phyloP scores from a whole-genome alignment of 1,140 invertebrate species.

The Drosophila pachea region DNA sequence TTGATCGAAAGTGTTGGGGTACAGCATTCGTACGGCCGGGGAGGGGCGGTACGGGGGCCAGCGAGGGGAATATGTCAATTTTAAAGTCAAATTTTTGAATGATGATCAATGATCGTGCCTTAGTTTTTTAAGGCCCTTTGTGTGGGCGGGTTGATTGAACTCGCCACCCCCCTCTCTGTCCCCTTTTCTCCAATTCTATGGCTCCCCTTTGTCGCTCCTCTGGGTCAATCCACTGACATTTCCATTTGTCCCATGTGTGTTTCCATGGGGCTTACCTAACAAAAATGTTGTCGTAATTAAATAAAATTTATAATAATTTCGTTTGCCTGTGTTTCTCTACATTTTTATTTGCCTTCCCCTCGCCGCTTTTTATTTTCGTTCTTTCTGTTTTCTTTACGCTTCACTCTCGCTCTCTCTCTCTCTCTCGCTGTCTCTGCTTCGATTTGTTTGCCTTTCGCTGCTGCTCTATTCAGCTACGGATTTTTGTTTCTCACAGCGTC shows the following conservation, averaged over 20 bases:
- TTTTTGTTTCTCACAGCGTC: slow-evolving; percentile 59
- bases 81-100: slow-evolving; percentile 45
- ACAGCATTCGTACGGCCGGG: no score
- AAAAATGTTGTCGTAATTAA: slow-evolving; percentile 60
- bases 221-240: slow-evolving; percentile 60
- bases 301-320: slow-evolving; percentile 76
- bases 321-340: slow-evolving; percentile 25
- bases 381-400: slow-evolving; percentile 6
- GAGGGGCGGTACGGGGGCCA: not conserved
- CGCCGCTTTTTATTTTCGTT: slow-evolving; percentile 21
- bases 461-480: slow-evolving; percentile 17
- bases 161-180: slow-evolving; percentile 1
- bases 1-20: slow-evolving; percentile 57
- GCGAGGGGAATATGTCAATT: slow-evolving; percentile 40
- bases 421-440: not conserved
- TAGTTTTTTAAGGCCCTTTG: slow-evolving; percentile 13
- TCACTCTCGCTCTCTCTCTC: not conserved
- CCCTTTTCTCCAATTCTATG: slow-evolving; percentile 7
- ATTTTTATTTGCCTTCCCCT: not conserved
- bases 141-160: slow-evolving; percentile 47
- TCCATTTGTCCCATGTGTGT: slow-evolving; percentile 52
- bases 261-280: slow-evolving; percentile 13
- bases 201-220: slow-evolving; percentile 29
- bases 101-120: slow-evolving; percentile 45
- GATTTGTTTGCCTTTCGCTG: slow-evolving; percentile 31